A percentile compares a stretch with the other conserved stretches of the same genome.
Conservation (phyloP, 2,888 invertebrate species). For the Polydrusus pterygomalis region DNA sequence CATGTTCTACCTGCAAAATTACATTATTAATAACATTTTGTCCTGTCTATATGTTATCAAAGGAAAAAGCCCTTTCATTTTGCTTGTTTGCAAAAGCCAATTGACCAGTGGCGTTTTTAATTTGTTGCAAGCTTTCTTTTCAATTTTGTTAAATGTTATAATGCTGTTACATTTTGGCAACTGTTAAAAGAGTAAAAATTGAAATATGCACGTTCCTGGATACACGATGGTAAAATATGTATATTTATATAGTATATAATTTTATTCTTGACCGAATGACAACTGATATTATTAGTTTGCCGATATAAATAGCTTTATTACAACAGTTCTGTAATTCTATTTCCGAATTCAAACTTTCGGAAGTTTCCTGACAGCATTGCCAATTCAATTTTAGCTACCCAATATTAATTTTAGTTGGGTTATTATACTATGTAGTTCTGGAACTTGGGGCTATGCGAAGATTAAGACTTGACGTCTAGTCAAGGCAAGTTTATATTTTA, state of each 20-base stretch:
- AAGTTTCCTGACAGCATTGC: slow-evolving; percentile 21
- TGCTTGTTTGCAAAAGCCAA: too few relatives aligned
- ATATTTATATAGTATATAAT: background rate
- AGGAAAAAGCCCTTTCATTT: too few relatives aligned
- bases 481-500: slow-evolving; percentile 20
- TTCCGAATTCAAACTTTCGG: slow-evolving; percentile 17
- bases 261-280: background rate
- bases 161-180: too few relatives aligned
- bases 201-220: background rate
- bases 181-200: too few relatives aligned
- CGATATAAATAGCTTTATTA: background rate
- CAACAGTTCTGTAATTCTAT: slow-evolving; percentile 17
- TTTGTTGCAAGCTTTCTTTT: too few relatives aligned
- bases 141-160: too few relatives aligned
- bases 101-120: too few relatives aligned
- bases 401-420: slow-evolving; percentile 34
- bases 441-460: slow-evolving; percentile 22
- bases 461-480: slow-evolving; percentile 26
- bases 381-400: slow-evolving; percentile 33
- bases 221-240: background rate
- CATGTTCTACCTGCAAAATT: too few relatives aligned
- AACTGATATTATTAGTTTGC: background rate
- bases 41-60: too few relatives aligned
- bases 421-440: slow-evolving; percentile 12
- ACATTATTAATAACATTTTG: too few relatives aligned